These are phyloP conservation scores for Antennarius maculatus DNA, from an alignment of 2,797 vertebrate genomes.

Conservation along the genomic window DNA sequence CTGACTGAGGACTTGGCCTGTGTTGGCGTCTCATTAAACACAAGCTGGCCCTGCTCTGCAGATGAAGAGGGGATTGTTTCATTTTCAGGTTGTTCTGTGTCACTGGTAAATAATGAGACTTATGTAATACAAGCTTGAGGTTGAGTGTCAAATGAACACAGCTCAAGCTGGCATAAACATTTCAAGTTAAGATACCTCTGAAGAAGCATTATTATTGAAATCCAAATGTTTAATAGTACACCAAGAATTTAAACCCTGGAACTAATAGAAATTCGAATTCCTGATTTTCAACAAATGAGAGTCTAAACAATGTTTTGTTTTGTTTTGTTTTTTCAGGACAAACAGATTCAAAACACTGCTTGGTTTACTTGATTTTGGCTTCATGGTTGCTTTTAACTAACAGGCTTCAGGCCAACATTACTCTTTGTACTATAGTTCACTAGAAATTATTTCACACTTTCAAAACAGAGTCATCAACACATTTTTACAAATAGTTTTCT, in stretches of 20 bases:
- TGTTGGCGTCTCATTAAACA: conserved; percentile 62
- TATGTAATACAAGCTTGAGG: conserved; percentile 38
- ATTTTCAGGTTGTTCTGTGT: conserved; percentile 42
- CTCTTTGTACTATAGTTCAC: conserved; percentile 20
- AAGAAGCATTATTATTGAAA: neutral
- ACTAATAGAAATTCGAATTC: neutral
- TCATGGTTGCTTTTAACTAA: conserved; percentile 22
- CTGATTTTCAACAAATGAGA: no score
- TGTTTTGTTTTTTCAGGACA: conserved; percentile 14
- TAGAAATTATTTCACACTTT: conserved; percentile 16
- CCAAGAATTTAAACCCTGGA: no score
- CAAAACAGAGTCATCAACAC: conserved; percentile 5
- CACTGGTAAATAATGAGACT: conserved; percentile 60
- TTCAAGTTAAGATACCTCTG: neutral
- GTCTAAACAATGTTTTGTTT: neutral
- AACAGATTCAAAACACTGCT: conserved; percentile 13
- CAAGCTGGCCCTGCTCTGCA: conserved; percentile 39
- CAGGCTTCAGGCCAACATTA: conserved; percentile 17
- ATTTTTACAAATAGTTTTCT: conserved; percentile 7
- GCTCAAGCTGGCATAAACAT: neutral
- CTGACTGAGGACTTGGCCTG: conserved; percentile 59
- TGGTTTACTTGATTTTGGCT: conserved; percentile 4
- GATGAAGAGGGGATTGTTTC: conserved; percentile 21
- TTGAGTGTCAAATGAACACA: conserved; percentile 20
- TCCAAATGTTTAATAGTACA: neutral